phyloP scores from a whole-genome alignment of 1,140 invertebrate genomes.

The Carcinoscorpius rotundicauda region DNA sequence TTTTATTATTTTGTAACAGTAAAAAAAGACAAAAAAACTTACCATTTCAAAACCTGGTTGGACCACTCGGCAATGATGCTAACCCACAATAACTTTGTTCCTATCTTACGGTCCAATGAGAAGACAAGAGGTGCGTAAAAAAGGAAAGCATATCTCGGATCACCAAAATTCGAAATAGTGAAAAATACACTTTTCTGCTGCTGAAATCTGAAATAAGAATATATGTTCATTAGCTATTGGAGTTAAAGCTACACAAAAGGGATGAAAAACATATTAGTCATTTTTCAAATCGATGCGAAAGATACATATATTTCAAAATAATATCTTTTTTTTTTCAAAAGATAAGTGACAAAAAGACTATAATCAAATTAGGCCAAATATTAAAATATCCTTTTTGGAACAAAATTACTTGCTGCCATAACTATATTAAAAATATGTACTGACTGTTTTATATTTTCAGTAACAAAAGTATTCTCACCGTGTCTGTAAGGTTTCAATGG shows the following conservation, averaged over 20 bases:
- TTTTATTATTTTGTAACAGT: not conserved
- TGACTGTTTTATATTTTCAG: no score
- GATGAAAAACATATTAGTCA: no score
- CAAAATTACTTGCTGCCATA: no score
- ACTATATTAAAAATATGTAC: no score
- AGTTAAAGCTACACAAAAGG: no score
- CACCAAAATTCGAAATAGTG: conserved; percentile 35
- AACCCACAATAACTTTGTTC: conserved; percentile 33
- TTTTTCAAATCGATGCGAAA: no score
- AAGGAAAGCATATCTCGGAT: conserved; percentile 39
- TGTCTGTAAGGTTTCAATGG: conserved; percentile 20
- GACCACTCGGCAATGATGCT: conserved; percentile 39
- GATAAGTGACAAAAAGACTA: no score
- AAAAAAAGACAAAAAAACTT: conserved; percentile 9
- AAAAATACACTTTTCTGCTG: conserved; percentile 34
- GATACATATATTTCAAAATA: no score
- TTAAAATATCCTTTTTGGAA: no score
- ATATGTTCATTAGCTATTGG: not conserved
- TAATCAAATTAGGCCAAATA: no score
- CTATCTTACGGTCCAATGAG: conserved; percentile 32
- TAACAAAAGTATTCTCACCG: conserved; percentile 13
- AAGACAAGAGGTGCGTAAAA: conserved; percentile 38
- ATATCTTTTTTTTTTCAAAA: no score
- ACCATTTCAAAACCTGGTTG: conserved; percentile 42
- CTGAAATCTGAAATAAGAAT: conserved; percentile 27